A percentile compares a stretch with the other conserved stretches of the same genome.
Evolutionary conservation across 1,140 invertebrate species (phyloP).

Genomic region (Drosophila punjabiensis): DNA sequence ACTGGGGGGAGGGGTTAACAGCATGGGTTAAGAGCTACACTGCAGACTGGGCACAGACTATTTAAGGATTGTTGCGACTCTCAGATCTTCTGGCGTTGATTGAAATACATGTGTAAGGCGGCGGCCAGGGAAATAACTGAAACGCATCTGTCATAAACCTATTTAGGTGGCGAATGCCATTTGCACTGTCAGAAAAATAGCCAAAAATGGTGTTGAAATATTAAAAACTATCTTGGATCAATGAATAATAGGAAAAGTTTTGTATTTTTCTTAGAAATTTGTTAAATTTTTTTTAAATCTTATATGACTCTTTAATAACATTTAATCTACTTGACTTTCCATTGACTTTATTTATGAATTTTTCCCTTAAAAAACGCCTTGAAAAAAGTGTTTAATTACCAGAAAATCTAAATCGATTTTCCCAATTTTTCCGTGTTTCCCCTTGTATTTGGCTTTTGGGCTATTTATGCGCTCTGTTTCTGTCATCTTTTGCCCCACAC

Average conservation of each 20-base stretch:
- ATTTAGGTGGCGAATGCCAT: conserved; percentile 21
- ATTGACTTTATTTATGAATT: not conserved
- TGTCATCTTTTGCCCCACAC: conserved; percentile 44
- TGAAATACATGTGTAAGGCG: conserved; percentile 31
- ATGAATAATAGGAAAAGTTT: not conserved
- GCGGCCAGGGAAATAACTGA: conserved; percentile 16
- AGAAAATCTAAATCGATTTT: conserved; percentile 17
- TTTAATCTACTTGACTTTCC: not conserved
- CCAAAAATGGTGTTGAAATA: not conserved
- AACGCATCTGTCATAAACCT: conserved; percentile 45
- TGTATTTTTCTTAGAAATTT: not conserved
- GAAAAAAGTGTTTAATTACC: conserved; percentile 1
- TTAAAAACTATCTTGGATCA: not conserved
- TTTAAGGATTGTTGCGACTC: conserved; percentile 52
- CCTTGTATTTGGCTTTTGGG: conserved; percentile 33
- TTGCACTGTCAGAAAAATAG: conserved; percentile 23
- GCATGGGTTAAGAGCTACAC: conserved; percentile 44
- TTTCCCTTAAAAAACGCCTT: not conserved
- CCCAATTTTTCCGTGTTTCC: conserved; percentile 1
- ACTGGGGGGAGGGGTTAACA: conserved; percentile 17
- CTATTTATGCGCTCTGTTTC: conserved; percentile 52
- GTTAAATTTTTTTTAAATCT: not conserved
- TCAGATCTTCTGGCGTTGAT: conserved; percentile 55
- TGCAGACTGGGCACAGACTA: conserved; percentile 40
- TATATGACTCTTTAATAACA: not conserved